These are phyloP conservation scores for Drosophila ustulata DNA, from an alignment of 2,888 invertebrate species.

Conservation along the genomic window DNA sequence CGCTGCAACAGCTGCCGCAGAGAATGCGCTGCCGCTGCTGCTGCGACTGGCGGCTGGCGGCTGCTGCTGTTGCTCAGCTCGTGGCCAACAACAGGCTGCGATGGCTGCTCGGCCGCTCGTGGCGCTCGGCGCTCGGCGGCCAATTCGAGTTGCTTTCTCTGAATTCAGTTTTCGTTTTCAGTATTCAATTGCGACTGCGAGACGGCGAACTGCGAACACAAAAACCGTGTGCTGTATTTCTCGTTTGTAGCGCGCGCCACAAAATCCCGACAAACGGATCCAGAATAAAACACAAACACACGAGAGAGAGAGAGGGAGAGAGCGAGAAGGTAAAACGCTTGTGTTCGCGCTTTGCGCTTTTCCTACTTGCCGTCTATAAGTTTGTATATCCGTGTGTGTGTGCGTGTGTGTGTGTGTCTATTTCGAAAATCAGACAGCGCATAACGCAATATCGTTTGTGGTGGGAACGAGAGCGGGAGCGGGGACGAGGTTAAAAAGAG, in stretches of 20 bases:
- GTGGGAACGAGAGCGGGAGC: neutral
- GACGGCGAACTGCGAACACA: constrained; percentile 39
- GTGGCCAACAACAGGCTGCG: constrained; percentile 73
- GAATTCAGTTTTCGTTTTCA: constrained; percentile 83
- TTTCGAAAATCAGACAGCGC: constrained; percentile 38
- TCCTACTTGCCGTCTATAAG: constrained; percentile 33
- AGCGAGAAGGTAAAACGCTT: constrained; percentile 62
- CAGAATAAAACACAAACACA: constrained; percentile 38
- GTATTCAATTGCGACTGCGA: constrained; percentile 79
- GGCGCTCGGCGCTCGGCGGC: constrained; percentile 68
- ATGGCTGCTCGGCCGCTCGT: constrained; percentile 74
- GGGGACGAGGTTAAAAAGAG: constrained; percentile 21
- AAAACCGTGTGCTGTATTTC: constrained; percentile 33
- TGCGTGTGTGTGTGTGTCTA: constrained; percentile 29
- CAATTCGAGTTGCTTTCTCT: constrained; percentile 81
- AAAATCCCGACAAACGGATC: constrained; percentile 70
- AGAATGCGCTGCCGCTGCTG: constrained; percentile 33
- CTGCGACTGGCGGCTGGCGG: constrained; percentile 22
- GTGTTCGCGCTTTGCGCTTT: constrained; percentile 66
- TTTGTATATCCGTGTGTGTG: neutral
- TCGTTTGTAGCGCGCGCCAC: constrained; percentile 45
- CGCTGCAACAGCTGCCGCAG: constrained; percentile 23
- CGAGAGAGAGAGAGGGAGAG: constrained; percentile 1
- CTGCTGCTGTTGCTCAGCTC: constrained; percentile 67
- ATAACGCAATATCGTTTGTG: constrained; percentile 32